Evolutionary conservation across 2,888 invertebrate genomes (phyloP), one percentile per base, ranked within the genome.

Genomic region (Synergus itoensis): DNA sequence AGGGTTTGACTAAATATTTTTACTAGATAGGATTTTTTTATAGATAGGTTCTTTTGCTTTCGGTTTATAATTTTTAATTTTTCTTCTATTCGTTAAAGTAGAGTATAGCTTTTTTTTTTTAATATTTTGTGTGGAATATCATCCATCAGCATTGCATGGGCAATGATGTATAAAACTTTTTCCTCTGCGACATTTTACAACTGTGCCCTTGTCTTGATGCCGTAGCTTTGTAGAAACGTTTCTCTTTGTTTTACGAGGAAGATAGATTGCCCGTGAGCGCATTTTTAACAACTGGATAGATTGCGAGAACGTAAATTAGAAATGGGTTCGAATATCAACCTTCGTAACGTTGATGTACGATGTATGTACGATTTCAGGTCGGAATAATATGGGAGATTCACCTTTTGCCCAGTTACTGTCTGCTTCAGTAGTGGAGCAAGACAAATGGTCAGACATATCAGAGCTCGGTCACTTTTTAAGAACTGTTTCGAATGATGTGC

Each of bases 371-470:
- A 69, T 73, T 73, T 67, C 60, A 64, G 62, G 63, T 73, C 73
- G 77, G 45, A 73, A 48, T 73, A 73, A 73, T 73, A 36, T 16
- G 21, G 14, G 21, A 73, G 53, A 18, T 67, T 67, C 43, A 53
- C 67, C 28, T 67, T 43, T 5, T 18, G 12, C 21, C 18, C 41
- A 45, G 18, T 21, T 43, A 12, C 77, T 78, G 78, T 73, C 73
- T 69, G 77, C 80, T 77, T 79, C 77, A 84, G 82, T 79, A 79
- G 82, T 77, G 77, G 62, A 62, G 78, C 76, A 84, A 83, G 83
- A 85, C 77, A 82, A 83, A 85, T 83, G 81, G 82, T 85, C 82
- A 83, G 80, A 73, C 79, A 80, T 62, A 77, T 77, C 79, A 40
- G 28, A 69, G 28, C 4, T 48, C 18, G 21, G n/a, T 48, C 69